phyloP scores from a whole-genome alignment of 1,140 invertebrate species.

The Drosophila nigrodunni region DNA sequence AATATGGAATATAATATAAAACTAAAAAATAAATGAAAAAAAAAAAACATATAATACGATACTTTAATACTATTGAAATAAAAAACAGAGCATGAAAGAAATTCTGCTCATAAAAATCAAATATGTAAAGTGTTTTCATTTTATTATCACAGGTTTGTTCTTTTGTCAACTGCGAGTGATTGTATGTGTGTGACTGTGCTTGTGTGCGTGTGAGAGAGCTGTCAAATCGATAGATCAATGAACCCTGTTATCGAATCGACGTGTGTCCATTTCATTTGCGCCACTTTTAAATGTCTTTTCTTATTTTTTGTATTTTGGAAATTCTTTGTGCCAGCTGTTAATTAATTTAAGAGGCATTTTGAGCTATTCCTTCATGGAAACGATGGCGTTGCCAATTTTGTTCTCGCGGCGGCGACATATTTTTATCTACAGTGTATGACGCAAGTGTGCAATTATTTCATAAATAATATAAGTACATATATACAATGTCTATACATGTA shows the following conservation, averaged over 20 bases:
- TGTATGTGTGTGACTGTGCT: background rate
- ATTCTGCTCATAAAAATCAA: constrained; percentile 66
- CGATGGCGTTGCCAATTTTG: constrained; percentile 36
- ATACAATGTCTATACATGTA: constrained; percentile 1
- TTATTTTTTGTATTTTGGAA: background rate
- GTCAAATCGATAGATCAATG: constrained; percentile 42
- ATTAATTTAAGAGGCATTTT: constrained; percentile 40
- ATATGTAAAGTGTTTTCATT: constrained; percentile 19
- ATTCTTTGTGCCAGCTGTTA: constrained; percentile 21
- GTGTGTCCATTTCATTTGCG: constrained; percentile 4
- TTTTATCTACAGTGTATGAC: constrained; percentile 59
- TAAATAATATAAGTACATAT: constrained; percentile 44
- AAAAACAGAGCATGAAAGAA: constrained; percentile 70
- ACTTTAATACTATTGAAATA: constrained; percentile 83
- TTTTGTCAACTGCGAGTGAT: background rate
- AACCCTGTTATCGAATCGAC: constrained; percentile 54
- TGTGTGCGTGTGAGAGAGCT: background rate
- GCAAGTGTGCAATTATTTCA: constrained; percentile 65
- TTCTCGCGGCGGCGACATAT: constrained; percentile 45
- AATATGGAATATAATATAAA: constrained; percentile 67
- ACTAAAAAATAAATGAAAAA: constrained; percentile 51
- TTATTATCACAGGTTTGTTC: constrained; percentile 14
- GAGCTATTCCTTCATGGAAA: constrained; percentile 13
- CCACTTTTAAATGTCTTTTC: constrained; percentile 8
- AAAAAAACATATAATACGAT: constrained; percentile 79